Evolutionary conservation across 1,140 invertebrate genomes (phyloP).

Genomic region (Ladona fulva): DNA sequence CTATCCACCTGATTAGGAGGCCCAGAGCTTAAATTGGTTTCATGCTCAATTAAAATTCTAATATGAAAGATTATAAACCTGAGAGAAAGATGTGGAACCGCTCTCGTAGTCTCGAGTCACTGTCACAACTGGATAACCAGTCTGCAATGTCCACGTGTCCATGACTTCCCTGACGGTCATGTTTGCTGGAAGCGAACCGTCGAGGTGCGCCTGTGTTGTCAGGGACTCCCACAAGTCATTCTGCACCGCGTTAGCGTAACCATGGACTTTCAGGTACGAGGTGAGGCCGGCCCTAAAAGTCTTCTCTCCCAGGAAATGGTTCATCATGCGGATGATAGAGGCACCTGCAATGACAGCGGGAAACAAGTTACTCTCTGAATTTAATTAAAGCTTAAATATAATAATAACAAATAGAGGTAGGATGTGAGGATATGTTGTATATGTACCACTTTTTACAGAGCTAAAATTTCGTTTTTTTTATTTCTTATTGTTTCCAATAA

Average conservation of each 20-base stretch:
- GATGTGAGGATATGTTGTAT: too few species aligned
- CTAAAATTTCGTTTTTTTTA: too few species aligned
- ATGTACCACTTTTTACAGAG: too few species aligned
- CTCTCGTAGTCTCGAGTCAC: slow-evolving; percentile 31
- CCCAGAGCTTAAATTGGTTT: too few species aligned
- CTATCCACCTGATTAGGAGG: too few species aligned
- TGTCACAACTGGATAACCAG: slow-evolving; percentile 42
- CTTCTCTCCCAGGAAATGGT: slow-evolving; percentile 44
- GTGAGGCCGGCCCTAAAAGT: slow-evolving; percentile 43
- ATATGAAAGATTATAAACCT: slow-evolving; percentile 33
- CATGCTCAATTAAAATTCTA: too few species aligned
- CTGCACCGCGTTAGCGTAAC: slow-evolving; percentile 41
- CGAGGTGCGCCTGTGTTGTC: slow-evolving; percentile 33
- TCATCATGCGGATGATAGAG: slow-evolving; percentile 54
- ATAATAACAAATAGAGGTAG: too few species aligned
- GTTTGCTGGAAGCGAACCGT: slow-evolving; percentile 25
- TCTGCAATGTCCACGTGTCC: slow-evolving; percentile 45
- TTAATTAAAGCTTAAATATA: too few species aligned
- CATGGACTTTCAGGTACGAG: slow-evolving; percentile 29
- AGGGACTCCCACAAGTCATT: slow-evolving; percentile 44
- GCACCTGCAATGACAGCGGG: slow-evolving; percentile 35
- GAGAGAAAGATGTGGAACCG: slow-evolving; percentile 38
- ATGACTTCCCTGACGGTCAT: slow-evolving; percentile 32
- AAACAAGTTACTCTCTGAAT: background rate
- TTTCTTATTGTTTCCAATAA: too few species aligned